phyloP scores from a whole-genome alignment of 1,140 invertebrate species.

The Heliconius melpomene region DNA sequence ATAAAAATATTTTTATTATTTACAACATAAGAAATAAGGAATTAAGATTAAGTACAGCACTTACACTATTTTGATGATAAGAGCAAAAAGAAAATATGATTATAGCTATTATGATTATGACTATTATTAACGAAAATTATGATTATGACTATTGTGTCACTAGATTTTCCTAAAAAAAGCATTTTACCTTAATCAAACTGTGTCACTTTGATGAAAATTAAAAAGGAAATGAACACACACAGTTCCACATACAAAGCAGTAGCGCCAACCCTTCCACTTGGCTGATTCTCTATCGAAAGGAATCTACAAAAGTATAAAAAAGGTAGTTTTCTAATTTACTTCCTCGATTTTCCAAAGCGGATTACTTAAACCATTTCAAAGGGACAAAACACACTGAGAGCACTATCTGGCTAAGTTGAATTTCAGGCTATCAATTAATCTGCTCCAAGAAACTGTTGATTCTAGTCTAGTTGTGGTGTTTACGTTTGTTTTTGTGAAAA shows the following conservation, averaged over 20 bases:
- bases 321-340: slow-evolving; percentile 18
- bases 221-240: background rate
- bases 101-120: no score
- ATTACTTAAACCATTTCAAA: slow-evolving; percentile 19
- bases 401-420: slow-evolving; percentile 5
- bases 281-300: background rate
- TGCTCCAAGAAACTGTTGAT: slow-evolving; percentile 8
- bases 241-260: background rate
- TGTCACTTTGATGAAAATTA: background rate
- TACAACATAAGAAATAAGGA: no score
- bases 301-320: background rate
- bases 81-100: no score
- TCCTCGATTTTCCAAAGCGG: slow-evolving; percentile 19
- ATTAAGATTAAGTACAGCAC: no score
- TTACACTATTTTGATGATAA: no score
- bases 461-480: background rate
- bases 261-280: background rate
- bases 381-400: background rate
- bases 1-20: no score
- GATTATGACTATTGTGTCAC: no score
- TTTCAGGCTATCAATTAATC: background rate
- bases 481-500: background rate
- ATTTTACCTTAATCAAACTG: no score
- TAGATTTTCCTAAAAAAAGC: no score
- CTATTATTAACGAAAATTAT: no score